Evolutionary conservation across 2,888 invertebrate genomes (phyloP).

Genomic region (Unio delphinus): DNA sequence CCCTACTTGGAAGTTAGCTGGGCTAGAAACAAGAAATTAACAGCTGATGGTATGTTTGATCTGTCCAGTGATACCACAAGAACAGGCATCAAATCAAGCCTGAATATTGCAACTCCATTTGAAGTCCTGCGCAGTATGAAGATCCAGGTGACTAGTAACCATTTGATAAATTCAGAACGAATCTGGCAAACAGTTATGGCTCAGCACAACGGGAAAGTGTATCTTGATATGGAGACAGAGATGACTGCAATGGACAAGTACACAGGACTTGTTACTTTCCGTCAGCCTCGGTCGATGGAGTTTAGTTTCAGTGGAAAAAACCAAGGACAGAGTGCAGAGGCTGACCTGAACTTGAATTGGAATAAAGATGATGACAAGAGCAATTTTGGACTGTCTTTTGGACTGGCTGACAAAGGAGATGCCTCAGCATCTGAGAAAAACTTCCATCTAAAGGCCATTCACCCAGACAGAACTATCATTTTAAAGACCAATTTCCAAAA

Average conservation of each 20-base stretch:
- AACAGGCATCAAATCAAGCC: not conserved
- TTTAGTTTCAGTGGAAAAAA: constrained; percentile 32
- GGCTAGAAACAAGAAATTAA: constrained; percentile 2
- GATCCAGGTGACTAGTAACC: constrained; percentile 15
- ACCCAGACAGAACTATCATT: constrained; percentile 44
- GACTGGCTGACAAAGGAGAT: constrained; percentile 26
- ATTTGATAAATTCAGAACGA: constrained; percentile 17
- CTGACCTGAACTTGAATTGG: constrained; percentile 59
- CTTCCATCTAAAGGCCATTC: constrained; percentile 34
- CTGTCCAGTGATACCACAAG: too few species aligned
- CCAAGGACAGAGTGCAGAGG: constrained; percentile 43
- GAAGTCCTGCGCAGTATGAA: constrained; percentile 17
- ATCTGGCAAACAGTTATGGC: constrained; percentile 16
- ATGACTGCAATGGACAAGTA: constrained; percentile 24
- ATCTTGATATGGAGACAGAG: constrained; percentile 36
- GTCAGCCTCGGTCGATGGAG: constrained; percentile 47
- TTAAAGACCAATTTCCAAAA: constrained; percentile 35
- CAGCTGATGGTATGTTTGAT: too few species aligned
- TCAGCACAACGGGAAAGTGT: constrained; percentile 39
- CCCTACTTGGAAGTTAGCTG: constrained; percentile 16
- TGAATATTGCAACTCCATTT: constrained; percentile 35
- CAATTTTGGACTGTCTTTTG: constrained; percentile 42
- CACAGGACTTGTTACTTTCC: constrained; percentile 30
- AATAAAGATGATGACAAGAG: constrained; percentile 47
- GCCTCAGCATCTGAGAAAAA: constrained; percentile 34